Evolutionary conservation across 2,888 invertebrate genomes (phyloP), one percentile per base, ranked within the genome.

Genomic region (Agrypnus murinus): DNA sequence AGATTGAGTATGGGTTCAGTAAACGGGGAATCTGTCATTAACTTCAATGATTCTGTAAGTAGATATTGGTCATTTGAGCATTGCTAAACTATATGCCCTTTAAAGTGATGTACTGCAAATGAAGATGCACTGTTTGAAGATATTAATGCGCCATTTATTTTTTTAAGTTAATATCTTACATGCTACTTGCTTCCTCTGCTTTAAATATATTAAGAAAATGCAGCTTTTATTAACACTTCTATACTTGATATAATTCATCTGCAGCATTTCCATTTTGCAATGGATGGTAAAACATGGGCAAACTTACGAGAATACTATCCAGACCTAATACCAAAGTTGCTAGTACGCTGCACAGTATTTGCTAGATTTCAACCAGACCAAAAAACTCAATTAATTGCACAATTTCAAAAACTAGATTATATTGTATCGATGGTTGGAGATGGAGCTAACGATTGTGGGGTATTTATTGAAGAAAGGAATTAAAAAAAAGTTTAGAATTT

Each of bases 401-500:
- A 90, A 15, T 85, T 95, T 55, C 93, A 95, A 86, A 90, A 88
- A 75, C 87, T 92, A 53, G 92, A 90, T 72, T 90, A 91, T 79
- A 87, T 91, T 53, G 92, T 92, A 65, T 92, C 92, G n/a, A 85
- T 83, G 84, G 82, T 86, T 74, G 93, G 91, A 25, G 92, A 93
- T 82, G 93, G 93, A 32, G 93, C 93, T 25, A 93, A 97, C 85
- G 96, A 97, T 85, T 96, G 96, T 84, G 95, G 96, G 48, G 88
- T 88, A 83, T 81, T 84, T 6, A 17, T 19, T 36, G 14, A 62
- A 62, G n/a, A 0, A 14, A 55, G 9, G 14, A 8, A 8, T 36
- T 36, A 9, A 7, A 36, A 36, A 36, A 8, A 8, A 36, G 9
- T 2, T 65, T 66, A 32, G 19, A 17, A 12, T 45, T 48, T 59